Evolutionary conservation across 2,113 vertebrate species (phyloP).

Genomic region (Entelurus aequoreus): DNA sequence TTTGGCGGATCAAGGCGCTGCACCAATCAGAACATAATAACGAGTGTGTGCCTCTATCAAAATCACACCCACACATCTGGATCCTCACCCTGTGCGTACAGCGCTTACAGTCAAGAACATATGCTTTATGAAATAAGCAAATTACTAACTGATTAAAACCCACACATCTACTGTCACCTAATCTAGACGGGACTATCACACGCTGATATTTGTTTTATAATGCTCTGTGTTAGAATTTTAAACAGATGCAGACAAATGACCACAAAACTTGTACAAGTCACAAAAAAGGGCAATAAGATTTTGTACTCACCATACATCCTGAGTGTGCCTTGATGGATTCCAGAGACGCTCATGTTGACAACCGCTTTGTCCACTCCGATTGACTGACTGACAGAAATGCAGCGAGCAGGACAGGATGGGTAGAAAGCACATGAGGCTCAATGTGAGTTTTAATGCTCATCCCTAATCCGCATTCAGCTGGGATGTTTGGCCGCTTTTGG

Average conservation of each 20-base stretch:
- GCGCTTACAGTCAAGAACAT: not conserved
- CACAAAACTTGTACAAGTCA: not conserved
- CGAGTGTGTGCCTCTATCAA: not conserved
- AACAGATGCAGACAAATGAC: not conserved
- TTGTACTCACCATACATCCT: slow-evolving; percentile 72
- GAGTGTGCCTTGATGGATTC: slow-evolving; percentile 70
- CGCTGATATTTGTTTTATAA: not conserved
- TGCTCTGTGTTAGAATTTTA: not conserved
- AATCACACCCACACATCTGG: slow-evolving; percentile 26
- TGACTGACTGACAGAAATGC: slow-evolving; percentile 6
- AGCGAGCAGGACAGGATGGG: slow-evolving; percentile 10
- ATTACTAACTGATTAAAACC: not conserved
- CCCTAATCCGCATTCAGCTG: slow-evolving; percentile 54
- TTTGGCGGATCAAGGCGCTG: slow-evolving; percentile 44
- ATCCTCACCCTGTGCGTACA: not conserved
- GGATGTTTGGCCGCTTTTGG: slow-evolving; percentile 31
- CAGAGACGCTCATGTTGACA: slow-evolving; percentile 59
- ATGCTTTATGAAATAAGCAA: slow-evolving; percentile 1
- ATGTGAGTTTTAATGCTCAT: slow-evolving; percentile 57
- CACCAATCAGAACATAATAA: slow-evolving; percentile 18
- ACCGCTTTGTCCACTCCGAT: not conserved
- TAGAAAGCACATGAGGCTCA: slow-evolving; percentile 49
- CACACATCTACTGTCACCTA: not conserved
- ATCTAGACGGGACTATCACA: not conserved
- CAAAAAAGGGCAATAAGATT: not conserved